Evolutionary conservation across 2,888 invertebrate species (phyloP).

Genomic region (Clitarchus hookeri): DNA sequence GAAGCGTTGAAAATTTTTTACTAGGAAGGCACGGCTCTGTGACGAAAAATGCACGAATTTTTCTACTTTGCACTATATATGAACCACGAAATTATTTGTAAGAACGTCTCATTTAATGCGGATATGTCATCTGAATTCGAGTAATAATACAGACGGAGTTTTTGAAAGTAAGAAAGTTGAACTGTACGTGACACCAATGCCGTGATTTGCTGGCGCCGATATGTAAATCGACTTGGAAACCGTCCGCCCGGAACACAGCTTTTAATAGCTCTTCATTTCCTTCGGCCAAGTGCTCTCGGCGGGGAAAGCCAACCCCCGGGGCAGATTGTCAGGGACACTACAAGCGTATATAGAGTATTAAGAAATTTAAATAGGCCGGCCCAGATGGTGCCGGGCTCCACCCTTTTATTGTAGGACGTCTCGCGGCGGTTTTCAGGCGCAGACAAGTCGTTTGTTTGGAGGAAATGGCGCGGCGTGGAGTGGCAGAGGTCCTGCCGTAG

Average conservation of each 20-base stretch:
- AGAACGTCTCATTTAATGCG: no score
- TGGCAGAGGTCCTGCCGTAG: no score
- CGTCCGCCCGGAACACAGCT: neutral
- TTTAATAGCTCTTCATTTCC: neutral
- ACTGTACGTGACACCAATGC: no score
- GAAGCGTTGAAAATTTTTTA: no score
- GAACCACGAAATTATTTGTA: no score
- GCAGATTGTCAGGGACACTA: neutral
- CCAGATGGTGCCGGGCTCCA: constrained; percentile 17
- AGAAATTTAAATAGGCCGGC: neutral
- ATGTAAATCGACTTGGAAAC: neutral
- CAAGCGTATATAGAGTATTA: neutral
- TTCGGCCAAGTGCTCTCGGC: neutral
- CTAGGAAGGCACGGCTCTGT: no score
- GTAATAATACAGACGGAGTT: no score
- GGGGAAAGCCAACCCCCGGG: neutral
- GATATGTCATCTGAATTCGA: no score
- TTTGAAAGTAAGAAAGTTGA: no score
- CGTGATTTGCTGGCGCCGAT: neutral
- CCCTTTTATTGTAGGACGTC: constrained; percentile 20
- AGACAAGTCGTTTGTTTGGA: constrained; percentile 25
- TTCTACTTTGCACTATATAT: no score
- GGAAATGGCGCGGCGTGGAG: neutral
- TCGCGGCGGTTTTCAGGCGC: neutral
- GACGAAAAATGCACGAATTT: no score